Evolutionary conservation across 2,113 vertebrate genomes (phyloP), one percentile per base, ranked within the genome.

Genomic region (Ascaphus truei): DNA sequence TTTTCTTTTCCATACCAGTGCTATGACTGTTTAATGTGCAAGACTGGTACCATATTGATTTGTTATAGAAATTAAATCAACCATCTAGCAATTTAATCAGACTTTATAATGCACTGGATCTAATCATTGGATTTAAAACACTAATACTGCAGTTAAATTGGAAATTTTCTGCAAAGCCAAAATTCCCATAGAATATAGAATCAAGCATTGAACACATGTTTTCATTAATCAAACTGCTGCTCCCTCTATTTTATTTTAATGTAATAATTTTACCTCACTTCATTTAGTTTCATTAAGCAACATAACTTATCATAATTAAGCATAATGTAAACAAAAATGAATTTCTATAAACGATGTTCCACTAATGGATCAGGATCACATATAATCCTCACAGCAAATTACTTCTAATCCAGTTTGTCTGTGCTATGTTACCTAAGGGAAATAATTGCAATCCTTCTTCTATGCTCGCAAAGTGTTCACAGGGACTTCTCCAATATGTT

Each of bases 311-410:
- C 61, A 80, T 83, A 85, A 89, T 92, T 60, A n/a, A n/a, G n/a
- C n/a, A 50, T 88, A 85, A 88, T 91, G 91, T 89, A 87, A 87
- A 81, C 84, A 81, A 83, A 84, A 93, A 83, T 90, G 88, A 93
- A 94, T 96, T 92, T 92, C 87, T 83, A 85, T 89, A 85, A 93
- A 89, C 68, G 81, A 83, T 89, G 86, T 91, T 83, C 86, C 84
- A 77, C 88, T 98, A 97, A 97, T 98, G 89, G 93, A 85, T 92
- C 84, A 36, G 88, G 94, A 95, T 98, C 90, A 80, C 73, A 74
- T 85, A 79, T 95, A 98, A 98, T 90, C 95, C 93, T 89, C 92
- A 85, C 79, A 90, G 94, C 93, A 98, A 98, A 98, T 96, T 90
- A 92, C 86, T 91, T 89, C 85, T 98, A 98, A 98, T 98, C 95